phyloP scores from a whole-genome alignment of 2,113 vertebrate genomes.

The Dipodomys spectabilis region DNA sequence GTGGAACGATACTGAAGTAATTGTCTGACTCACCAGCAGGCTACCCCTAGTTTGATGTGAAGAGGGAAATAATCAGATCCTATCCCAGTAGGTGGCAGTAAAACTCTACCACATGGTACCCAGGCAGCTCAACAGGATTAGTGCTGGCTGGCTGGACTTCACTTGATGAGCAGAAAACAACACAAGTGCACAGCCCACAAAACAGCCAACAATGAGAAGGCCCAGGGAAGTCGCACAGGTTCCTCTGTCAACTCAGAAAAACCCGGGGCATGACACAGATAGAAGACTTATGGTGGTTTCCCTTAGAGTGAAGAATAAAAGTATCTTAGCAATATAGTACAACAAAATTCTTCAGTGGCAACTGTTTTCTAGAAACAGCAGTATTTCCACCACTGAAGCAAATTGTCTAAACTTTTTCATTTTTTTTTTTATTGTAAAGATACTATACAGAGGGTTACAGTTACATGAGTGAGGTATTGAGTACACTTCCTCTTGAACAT shows the following conservation, averaged over 20 bases:
- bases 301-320: background rate
- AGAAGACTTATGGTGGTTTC: background rate
- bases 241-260: background rate
- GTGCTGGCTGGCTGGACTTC: background rate
- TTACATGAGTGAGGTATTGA: too few relatives aligned
- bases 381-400: background rate
- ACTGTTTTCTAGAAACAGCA: background rate
- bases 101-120: background rate
- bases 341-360: background rate
- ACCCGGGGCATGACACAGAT: background rate
- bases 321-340: background rate
- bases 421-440: too few relatives aligned
- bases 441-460: too few relatives aligned
- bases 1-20: background rate
- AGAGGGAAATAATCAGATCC: background rate
- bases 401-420: background rate
- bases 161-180: background rate
- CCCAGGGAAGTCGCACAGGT: background rate
- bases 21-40: background rate
- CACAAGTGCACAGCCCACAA: background rate
- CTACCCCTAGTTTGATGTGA: background rate
- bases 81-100: conserved; percentile 72
- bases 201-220: background rate
- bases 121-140: background rate
- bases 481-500: too few relatives aligned